Evolutionary conservation across 2,113 vertebrate genomes (phyloP).

Genomic region (Lagenorhynchus albirostris): DNA sequence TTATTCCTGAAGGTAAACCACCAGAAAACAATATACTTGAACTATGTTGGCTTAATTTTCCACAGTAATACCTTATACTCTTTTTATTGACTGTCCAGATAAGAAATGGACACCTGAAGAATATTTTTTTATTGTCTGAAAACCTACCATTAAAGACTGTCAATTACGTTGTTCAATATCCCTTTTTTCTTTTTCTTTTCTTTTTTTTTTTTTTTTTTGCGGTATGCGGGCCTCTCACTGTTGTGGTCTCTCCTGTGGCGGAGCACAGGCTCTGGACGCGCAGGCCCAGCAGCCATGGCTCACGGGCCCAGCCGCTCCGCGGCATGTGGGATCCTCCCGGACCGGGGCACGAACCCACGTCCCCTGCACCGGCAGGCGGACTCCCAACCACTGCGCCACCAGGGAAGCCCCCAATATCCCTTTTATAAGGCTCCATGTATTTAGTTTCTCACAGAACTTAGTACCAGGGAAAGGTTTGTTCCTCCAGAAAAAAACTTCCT

Average conservation of each 20-base stretch:
- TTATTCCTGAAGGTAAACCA: background rate
- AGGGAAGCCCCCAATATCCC: background rate
- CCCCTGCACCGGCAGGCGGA: too few species aligned
- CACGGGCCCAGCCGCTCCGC: too few species aligned
- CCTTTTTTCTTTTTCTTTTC: background rate
- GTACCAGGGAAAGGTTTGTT: background rate
- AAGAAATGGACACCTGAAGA: background rate
- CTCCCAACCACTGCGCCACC: too few species aligned
- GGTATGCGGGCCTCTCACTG: too few species aligned
- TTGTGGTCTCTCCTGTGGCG: too few species aligned
- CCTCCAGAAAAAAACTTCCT: background rate
- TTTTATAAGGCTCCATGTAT: background rate
- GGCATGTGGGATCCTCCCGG: too few species aligned
- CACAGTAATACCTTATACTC: background rate
- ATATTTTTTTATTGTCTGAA: background rate
- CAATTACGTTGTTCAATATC: background rate
- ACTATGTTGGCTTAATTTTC: background rate
- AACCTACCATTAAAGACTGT: background rate
- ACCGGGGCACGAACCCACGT: too few species aligned
- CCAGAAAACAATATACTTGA: background rate
- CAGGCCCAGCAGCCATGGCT: too few species aligned
- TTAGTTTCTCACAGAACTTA: background rate
- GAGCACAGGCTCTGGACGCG: too few species aligned
- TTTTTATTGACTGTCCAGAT: background rate
- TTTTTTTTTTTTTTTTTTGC: background rate